A percentile compares a stretch with the other conserved stretches of the same genome.
phyloP scores from a whole-genome alignment of 2,113 vertebrate species.

The Myanophis thanlyinensis region DNA sequence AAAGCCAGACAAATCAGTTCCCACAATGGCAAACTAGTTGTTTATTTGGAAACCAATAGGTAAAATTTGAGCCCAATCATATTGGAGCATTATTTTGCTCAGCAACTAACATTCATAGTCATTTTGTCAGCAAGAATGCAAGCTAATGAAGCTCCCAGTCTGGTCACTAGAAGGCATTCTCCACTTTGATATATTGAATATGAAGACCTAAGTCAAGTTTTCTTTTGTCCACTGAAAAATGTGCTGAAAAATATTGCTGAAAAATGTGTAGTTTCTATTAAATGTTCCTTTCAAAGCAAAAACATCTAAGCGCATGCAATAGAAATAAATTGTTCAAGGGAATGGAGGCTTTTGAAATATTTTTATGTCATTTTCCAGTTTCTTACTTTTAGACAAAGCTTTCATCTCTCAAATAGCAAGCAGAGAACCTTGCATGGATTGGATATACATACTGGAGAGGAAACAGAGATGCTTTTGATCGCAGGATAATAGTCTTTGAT shows the following conservation, averaged over 20 bases:
- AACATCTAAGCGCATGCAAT: background rate
- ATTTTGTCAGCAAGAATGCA: background rate
- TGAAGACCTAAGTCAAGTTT: background rate
- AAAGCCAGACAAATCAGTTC: background rate
- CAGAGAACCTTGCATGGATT: background rate
- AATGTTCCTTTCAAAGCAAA: background rate
- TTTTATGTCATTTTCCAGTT: background rate
- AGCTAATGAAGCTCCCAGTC: background rate
- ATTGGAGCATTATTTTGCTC: background rate
- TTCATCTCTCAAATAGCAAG: background rate
- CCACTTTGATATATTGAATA: background rate
- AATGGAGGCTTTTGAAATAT: background rate
- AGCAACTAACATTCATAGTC: background rate
- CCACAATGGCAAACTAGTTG: background rate
- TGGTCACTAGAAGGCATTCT: background rate
- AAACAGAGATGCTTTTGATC: background rate
- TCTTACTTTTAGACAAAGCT: background rate
- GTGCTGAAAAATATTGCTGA: background rate
- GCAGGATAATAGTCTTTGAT: slow-evolving; percentile 4
- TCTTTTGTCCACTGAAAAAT: background rate
- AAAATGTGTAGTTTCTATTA: background rate
- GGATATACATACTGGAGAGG: background rate
- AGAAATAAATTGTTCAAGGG: background rate
- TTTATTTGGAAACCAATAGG: background rate
- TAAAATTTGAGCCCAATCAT: background rate